Evolutionary conservation across 2,888 invertebrate genomes (phyloP).

Genomic region (Eulithis testata): DNA sequence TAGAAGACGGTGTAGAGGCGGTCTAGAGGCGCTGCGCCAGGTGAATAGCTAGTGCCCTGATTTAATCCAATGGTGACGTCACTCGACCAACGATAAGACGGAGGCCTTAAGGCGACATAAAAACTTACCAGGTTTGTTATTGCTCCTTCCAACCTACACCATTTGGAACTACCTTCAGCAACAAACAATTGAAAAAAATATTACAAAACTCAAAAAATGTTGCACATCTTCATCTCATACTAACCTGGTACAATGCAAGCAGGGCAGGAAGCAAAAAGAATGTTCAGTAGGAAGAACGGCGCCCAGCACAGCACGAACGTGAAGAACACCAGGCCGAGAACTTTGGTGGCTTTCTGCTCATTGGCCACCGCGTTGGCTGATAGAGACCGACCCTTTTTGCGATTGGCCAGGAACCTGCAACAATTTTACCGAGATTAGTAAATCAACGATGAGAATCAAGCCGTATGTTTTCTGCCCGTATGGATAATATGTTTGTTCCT

Average conservation of each 20-base stretch:
- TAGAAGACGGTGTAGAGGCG: no score
- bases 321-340: slow-evolving; percentile 95
- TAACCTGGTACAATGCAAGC: slow-evolving; percentile 89
- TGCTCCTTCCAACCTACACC: no score
- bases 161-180: no score
- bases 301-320: slow-evolving; percentile 97
- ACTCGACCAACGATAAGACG: no score
- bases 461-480: no score
- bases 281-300: slow-evolving; percentile 95
- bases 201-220: not conserved
- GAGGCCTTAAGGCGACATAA: no score
- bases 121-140: no score
- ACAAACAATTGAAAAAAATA: no score
- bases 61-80: no score
- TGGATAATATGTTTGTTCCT: no score
- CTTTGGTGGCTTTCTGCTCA: slow-evolving; percentile 98
- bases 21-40: no score
- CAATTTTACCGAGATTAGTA: not conserved
- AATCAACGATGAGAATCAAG: not conserved
- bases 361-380: slow-evolving; percentile 93
- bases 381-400: slow-evolving; percentile 88
- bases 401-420: slow-evolving; percentile 87
- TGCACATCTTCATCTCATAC: slow-evolving; percentile 5
- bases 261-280: slow-evolving; percentile 93
- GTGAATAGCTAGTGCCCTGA: no score